These are phyloP conservation scores for Ariopsis seemanni DNA, from an alignment of 2,113 vertebrate species.

Conservation along the genomic window DNA sequence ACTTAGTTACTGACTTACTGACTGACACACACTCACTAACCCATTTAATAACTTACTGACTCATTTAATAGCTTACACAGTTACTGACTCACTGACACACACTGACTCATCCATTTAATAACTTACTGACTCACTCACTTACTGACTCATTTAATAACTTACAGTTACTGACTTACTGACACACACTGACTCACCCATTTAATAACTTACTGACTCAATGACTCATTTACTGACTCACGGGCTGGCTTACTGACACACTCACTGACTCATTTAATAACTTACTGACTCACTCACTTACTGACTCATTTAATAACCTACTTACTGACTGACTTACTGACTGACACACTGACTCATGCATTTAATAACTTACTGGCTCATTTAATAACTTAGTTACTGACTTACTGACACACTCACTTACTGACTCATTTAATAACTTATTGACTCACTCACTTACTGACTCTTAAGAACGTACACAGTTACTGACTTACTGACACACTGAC, in stretches of 20 bases:
- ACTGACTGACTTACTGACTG: background rate
- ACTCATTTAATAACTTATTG: background rate
- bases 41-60: background rate
- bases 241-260: too few relatives aligned
- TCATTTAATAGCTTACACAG: background rate
- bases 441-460: background rate
- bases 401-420: background rate
- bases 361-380: background rate
- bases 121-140: background rate
- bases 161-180: background rate
- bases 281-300: background rate
- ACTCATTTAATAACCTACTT: background rate
- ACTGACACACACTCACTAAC: background rate
- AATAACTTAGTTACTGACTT: background rate
- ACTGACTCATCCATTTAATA: background rate
- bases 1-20: background rate
- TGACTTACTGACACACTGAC: background rate
- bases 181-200: background rate
- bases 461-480: background rate
- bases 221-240: background rate
- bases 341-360: background rate
- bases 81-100: background rate
- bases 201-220: background rate
- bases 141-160: background rate
- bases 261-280: background rate